Conservation (phyloP, 2,888 invertebrate species). For the Eupeodes latifasciatus region DNA sequence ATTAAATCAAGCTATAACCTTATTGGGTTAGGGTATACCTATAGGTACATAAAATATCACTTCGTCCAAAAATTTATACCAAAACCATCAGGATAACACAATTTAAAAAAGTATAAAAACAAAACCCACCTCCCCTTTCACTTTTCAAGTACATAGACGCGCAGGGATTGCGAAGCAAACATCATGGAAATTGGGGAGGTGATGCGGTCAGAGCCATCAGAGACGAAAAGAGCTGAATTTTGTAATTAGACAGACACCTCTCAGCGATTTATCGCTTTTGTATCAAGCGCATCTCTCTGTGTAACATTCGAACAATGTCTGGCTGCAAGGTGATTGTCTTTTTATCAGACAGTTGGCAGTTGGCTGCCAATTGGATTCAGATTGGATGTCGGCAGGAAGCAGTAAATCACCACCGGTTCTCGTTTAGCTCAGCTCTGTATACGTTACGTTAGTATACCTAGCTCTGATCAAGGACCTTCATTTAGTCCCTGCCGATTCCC, state of each 20-base stretch:
- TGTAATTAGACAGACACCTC: constrained; percentile 73
- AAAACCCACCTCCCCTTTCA: not conserved
- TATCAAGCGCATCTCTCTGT: constrained; percentile 21
- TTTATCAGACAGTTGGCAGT: constrained; percentile 58
- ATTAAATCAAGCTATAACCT: not conserved
- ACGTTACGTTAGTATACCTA: too few species aligned
- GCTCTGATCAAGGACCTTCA: constrained; percentile 51
- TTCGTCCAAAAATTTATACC: not conserved
- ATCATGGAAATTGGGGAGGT: constrained; percentile 70
- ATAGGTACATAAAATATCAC: not conserved
- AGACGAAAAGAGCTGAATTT: constrained; percentile 55
- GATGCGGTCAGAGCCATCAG: constrained; percentile 27
- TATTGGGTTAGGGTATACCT: not conserved
- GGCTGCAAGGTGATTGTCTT: constrained; percentile 57
- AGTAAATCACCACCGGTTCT: constrained; percentile 62
- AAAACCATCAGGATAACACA: not conserved
- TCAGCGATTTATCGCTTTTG: constrained; percentile 47
- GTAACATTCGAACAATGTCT: constrained; percentile 39
- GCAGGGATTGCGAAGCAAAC: constrained; percentile 15
- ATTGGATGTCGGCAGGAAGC: constrained; percentile 47
- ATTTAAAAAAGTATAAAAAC: not conserved
- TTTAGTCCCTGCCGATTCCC: not conserved
- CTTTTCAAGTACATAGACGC: too few species aligned
- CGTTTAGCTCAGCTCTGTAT: not conserved
- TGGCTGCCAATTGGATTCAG: constrained; percentile 53